Percentiles rank a stretch among this genome's conserved stretches.
These are phyloP conservation scores for Petrocephalus zakoni DNA, from an alignment of 2,113 vertebrate species.

Conservation along the genomic window DNA sequence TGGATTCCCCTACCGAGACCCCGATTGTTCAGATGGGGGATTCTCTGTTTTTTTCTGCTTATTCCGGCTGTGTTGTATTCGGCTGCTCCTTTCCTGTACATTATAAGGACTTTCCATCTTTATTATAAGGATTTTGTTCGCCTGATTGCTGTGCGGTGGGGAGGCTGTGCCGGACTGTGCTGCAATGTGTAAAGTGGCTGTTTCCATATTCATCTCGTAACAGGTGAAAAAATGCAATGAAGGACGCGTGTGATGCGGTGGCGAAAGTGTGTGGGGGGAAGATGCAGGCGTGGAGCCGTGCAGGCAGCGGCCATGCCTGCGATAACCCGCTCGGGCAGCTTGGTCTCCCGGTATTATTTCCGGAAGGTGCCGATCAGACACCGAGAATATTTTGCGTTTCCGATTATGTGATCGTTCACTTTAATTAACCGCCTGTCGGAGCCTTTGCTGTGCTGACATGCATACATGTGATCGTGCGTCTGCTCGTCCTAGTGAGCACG, in stretches of 20 bases:
- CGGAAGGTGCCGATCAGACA: not conserved
- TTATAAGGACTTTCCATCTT: not conserved
- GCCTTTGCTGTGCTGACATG: not conserved
- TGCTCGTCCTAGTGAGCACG: not conserved
- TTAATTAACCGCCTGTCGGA: not conserved
- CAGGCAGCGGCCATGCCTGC: not conserved
- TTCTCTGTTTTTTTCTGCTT: constrained; percentile 38
- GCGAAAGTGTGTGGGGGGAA: not conserved
- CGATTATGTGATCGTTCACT: not conserved
- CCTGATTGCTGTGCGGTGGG: constrained; percentile 19
- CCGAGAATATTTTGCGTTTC: not conserved
- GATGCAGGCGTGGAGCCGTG: not conserved
- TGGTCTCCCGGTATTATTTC: not conserved
- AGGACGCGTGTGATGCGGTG: not conserved
- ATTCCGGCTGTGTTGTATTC: not conserved
- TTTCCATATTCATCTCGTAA: not conserved
- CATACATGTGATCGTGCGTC: not conserved
- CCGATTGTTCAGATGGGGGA: constrained; percentile 46
- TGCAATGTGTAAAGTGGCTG: not conserved
- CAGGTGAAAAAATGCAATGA: not conserved
- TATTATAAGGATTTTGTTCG: not conserved
- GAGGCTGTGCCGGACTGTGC: constrained; percentile 5
- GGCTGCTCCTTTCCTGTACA: not conserved
- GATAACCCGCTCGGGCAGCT: not conserved
- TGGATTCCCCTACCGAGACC: constrained; percentile 47